Conservation (phyloP, 1,140 invertebrate species). For the Bombus affinis region DNA sequence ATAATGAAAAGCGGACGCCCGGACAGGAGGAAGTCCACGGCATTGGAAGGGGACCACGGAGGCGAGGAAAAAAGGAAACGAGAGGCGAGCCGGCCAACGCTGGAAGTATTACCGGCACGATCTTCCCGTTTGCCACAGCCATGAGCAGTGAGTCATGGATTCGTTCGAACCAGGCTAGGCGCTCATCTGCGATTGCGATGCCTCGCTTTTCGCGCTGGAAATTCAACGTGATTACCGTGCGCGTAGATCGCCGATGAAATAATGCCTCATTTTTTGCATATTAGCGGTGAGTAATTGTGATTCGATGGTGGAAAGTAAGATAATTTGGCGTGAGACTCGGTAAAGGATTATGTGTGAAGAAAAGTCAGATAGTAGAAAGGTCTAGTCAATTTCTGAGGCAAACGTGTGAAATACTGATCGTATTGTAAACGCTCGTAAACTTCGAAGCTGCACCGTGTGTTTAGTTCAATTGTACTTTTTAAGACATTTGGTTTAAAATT, state of each 20-base stretch:
- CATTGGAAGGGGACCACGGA: background rate
- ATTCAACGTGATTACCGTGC: background rate
- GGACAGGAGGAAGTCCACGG: slow-evolving; percentile 36
- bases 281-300: background rate
- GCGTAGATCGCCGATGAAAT: background rate
- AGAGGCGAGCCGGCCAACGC: background rate
- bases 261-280: background rate
- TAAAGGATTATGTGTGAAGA: too few species aligned
- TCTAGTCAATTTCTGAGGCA: too few species aligned
- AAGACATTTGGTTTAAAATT: too few species aligned
- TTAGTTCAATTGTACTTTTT: too few species aligned
- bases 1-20: slow-evolving; percentile 60
- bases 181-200: background rate
- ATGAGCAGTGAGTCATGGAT: slow-evolving; percentile 12
- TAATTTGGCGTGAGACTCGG: background rate
- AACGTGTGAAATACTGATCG: too few species aligned
- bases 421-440: too few species aligned
- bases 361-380: too few species aligned
- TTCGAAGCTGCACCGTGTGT: too few species aligned
- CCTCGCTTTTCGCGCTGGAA: background rate
- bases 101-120: slow-evolving; percentile 5
- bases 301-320: background rate
- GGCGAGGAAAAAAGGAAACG: slow-evolving; percentile 21
- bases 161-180: background rate
- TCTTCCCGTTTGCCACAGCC: background rate